Percentiles rank a stretch among this genome's conserved stretches.
These are phyloP conservation scores for Callocephalon fimbriatum DNA, from an alignment of 2,113 vertebrate genomes.

Conservation along the genomic window DNA sequence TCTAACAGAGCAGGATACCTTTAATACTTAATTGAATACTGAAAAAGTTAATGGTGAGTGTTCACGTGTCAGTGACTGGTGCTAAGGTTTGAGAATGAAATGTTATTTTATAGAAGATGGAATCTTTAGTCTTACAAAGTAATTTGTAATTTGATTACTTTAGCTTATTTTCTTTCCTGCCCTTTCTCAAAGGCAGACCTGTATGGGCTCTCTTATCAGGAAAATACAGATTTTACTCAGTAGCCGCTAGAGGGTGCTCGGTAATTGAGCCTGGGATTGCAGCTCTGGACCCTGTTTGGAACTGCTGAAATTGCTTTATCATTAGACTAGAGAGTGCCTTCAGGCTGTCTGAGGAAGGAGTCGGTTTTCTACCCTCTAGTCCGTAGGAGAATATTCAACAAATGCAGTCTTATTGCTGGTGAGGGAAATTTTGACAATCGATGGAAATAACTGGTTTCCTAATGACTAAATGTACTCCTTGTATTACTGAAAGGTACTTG, in stretches of 20 bases:
- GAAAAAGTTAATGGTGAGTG: neutral
- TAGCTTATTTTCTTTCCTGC: neutral
- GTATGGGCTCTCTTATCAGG: neutral
- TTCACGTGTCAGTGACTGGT: neutral
- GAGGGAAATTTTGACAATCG: neutral
- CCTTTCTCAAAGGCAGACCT: neutral
- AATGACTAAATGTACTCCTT: neutral
- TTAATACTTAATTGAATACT: neutral
- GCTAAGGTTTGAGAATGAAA: neutral
- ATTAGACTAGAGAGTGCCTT: neutral
- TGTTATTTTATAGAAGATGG: fast-evolving
- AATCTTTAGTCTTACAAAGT: neutral
- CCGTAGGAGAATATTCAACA: neutral
- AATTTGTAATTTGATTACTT: neutral
- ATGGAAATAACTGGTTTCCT: neutral
- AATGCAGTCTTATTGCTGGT: neutral
- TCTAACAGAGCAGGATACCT: neutral
- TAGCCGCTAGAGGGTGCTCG: conserved; percentile 69
- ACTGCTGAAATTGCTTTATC: neutral
- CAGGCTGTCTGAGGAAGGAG: neutral
- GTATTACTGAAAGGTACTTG: neutral
- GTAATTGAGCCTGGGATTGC: neutral
- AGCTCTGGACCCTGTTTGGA: neutral
- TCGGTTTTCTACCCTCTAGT: neutral
- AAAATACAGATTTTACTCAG: neutral